Conservation (phyloP, 2,113 vertebrate genomes). For the Phocoena sinus region DNA sequence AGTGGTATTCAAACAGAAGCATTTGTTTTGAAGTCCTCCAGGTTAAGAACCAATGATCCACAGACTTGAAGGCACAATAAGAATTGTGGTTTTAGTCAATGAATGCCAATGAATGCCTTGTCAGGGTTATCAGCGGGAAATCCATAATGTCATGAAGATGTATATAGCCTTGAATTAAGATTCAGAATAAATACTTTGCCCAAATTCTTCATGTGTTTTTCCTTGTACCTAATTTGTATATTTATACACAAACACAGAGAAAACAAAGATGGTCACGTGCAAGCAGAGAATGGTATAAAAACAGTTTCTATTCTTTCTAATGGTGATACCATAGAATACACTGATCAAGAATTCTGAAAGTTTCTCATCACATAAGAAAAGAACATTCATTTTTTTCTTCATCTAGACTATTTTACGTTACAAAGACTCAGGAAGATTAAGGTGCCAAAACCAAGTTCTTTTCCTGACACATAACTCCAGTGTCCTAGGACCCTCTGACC, state of each 20-base stretch:
- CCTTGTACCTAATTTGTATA: neutral
- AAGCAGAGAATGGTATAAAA: neutral
- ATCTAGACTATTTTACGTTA: neutral
- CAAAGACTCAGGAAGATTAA: neutral
- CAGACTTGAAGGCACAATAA: neutral
- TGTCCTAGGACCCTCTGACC: neutral
- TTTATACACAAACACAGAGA: neutral
- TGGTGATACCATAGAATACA: neutral
- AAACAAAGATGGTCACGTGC: neutral
- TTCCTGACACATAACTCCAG: neutral
- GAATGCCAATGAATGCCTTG: neutral
- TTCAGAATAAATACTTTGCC: neutral
- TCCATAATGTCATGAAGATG: neutral
- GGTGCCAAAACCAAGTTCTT: constrained; percentile 35
- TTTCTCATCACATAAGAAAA: neutral
- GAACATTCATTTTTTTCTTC: neutral
- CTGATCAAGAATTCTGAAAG: constrained; percentile 3
- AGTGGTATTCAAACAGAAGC: neutral
- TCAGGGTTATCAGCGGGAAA: neutral
- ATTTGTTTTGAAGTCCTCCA: neutral
- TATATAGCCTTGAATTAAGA: neutral
- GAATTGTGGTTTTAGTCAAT: neutral
- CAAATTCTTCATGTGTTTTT: neutral
- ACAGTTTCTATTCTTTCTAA: neutral
- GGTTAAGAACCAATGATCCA: neutral